Base-by-base conservation (phyloP, 2,888 invertebrate genomes). In the Drosophila robusta region DNA sequence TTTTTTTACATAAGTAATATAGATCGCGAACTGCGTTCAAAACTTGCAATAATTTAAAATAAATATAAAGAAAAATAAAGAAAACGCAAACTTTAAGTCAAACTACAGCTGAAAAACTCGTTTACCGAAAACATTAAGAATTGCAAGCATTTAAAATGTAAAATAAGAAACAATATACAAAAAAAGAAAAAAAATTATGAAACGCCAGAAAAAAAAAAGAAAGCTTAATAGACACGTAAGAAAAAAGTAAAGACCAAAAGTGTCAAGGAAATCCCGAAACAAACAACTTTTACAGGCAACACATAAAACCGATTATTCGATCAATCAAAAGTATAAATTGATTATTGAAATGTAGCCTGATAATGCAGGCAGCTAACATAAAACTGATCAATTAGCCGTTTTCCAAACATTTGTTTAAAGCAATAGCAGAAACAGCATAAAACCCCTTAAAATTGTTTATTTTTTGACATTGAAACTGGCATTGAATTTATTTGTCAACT, bases 241-340 rank as follows among this genome's bases (percentile, higher is more conserved):
- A 55, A 51, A 39, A 16, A 32, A 45, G 50, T 39, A 63, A 60
- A 65, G 52, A 38, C 51, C 51, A 54, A 77, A 64, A 77, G 49
- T 56, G 36, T 57, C 50, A 57, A 71, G 7, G 34, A 26, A 47
- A 49, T 44, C 39, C 58, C 42, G 50, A 47, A 47, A 45, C 36
- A 49, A 70, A 64, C 49, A 29, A 9, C 9, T 9, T 29, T 29
- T 3, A 29, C 29, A 29, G 29, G 29, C 29, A 9, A 29, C 29
- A 3, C 9, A 9, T 3, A 9, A 29, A 29, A 29, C 29, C 9
- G 29, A 29, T 29, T 8, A 29, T 3, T 29, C 3, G 9, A 29
- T 29, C 9, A 29, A 29, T 29, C 2, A 8, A 29, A 29, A 29
- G 9, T 29, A 12, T 34, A 12, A 34, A 34, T 12, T 34, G 34